These are phyloP conservation scores for Metopia argyrocephala DNA, from an alignment of 2,888 invertebrate genomes.

Conservation along the genomic window DNA sequence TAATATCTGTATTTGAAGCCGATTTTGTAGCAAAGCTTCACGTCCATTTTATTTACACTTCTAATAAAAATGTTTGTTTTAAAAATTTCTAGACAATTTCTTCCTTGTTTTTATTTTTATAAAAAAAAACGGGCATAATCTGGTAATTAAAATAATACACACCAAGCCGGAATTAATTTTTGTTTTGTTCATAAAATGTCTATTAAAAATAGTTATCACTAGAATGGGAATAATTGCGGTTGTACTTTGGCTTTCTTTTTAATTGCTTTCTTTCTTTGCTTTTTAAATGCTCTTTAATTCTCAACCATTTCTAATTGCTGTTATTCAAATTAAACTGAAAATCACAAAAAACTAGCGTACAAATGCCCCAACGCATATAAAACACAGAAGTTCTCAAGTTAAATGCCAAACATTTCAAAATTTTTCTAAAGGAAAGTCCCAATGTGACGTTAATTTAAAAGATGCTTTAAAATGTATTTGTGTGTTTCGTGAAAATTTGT, in stretches of 20 bases:
- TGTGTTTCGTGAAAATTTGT: background rate
- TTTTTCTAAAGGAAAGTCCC: background rate
- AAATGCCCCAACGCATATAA: too few species aligned
- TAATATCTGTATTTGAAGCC: too few species aligned
- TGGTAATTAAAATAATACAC: background rate
- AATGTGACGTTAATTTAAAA: background rate
- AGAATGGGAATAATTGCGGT: background rate
- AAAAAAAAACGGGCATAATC: too few species aligned
- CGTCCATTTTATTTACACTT: too few species aligned
- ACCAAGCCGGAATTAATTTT: background rate
- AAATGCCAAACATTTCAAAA: background rate
- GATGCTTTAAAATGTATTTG: background rate
- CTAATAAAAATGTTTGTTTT: too few species aligned
- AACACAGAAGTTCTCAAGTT: background rate
- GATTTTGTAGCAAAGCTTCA: too few species aligned
- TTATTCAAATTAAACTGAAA: too few species aligned
- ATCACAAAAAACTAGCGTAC: too few species aligned
- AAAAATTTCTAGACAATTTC: too few species aligned
- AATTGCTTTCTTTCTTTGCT: background rate
- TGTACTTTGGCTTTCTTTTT: background rate
- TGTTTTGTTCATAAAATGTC: background rate
- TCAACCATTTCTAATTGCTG: background rate
- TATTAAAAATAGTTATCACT: background rate
- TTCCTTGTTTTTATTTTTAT: too few species aligned
- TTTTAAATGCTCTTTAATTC: background rate